Percentiles rank a stretch among this genome's conserved stretches.
phyloP scores from a whole-genome alignment of 2,888 invertebrate genomes.

The Callinectes sapidus region DNA sequence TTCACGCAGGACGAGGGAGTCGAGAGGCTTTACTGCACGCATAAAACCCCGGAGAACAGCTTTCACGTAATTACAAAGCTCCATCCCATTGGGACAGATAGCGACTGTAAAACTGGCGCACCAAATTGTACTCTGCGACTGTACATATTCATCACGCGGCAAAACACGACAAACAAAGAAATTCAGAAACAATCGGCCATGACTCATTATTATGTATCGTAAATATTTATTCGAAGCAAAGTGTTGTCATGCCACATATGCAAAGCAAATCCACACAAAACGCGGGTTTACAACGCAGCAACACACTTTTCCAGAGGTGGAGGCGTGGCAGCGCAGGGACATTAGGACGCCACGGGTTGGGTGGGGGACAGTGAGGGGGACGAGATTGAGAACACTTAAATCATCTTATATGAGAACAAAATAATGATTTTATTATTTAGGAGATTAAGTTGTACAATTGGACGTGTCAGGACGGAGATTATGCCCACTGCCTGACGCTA shows the following conservation, averaged over 20 bases:
- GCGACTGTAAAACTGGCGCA: not conserved
- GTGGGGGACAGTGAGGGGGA: not conserved
- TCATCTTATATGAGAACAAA: not conserved
- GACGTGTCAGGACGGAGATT: not conserved
- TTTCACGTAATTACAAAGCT: constrained; percentile 29
- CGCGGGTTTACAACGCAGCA: not conserved
- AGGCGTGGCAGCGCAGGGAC: not conserved
- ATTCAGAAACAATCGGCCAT: not conserved
- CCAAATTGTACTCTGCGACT: not conserved
- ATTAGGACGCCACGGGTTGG: not conserved
- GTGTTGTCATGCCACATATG: not conserved
- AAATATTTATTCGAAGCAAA: not conserved
- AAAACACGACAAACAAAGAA: not conserved
- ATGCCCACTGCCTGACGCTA: not conserved
- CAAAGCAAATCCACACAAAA: not conserved
- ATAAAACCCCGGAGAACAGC: constrained; percentile 7
- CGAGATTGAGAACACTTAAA: not conserved
- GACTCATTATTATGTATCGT: not conserved
- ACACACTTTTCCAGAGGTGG: not conserved
- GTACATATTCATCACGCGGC: not conserved
- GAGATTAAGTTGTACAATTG: not conserved
- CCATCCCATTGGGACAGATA: not conserved
- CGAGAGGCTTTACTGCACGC: constrained; percentile 6
- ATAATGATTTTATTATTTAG: not conserved
- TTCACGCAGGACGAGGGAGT: constrained; percentile 27